Conservation (phyloP, 2,797 vertebrate species). For the Argya squamiceps region DNA sequence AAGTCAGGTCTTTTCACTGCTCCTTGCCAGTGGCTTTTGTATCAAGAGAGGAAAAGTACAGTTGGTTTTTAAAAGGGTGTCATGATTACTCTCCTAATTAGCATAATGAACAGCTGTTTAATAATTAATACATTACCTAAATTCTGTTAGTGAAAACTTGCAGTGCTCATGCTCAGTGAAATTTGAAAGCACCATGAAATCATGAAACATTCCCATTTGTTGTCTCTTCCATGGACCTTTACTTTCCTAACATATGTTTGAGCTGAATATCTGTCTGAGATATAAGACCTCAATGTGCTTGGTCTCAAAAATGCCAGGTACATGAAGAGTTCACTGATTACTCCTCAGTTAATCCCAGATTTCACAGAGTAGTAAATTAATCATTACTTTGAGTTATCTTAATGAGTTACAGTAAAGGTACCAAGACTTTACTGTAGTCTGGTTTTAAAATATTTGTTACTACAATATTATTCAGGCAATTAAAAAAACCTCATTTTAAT, state of each 20-base stretch:
- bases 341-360: not conserved
- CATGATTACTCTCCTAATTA: not conserved
- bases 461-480: not conserved
- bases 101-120: not conserved
- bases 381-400: not conserved
- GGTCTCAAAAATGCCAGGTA: not conserved
- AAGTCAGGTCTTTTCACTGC: not conserved
- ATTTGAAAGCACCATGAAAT: not conserved
- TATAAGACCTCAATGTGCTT: not conserved
- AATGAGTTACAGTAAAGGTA: not conserved
- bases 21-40: not conserved
- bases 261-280: not conserved
- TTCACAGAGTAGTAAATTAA: not conserved
- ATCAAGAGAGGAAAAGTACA: not conserved
- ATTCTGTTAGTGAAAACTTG: not conserved
- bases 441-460: not conserved
- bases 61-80: not conserved
- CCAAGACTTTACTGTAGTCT: not conserved
- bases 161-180: not conserved
- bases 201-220: not conserved
- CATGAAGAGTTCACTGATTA: not conserved
- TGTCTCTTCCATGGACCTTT: rapidly evolving
- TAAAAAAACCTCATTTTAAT: not conserved
- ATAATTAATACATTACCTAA: not conserved
- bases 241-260: not conserved